Evolutionary conservation across 2,113 vertebrate genomes (phyloP), one percentile per base, ranked within the genome.

Genomic region (Aphyosemion australe): DNA sequence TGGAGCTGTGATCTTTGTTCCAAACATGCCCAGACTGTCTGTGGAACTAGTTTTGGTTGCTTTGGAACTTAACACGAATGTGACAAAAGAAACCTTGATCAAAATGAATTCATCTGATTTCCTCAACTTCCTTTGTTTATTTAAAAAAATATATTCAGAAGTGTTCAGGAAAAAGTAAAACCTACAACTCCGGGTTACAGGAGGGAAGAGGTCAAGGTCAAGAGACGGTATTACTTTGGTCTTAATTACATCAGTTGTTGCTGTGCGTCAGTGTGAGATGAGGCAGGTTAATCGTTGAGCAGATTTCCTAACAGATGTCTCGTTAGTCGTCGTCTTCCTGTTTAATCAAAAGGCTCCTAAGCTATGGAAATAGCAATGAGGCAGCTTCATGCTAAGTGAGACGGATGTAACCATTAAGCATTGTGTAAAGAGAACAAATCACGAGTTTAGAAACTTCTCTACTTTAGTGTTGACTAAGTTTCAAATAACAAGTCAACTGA

Each of bases 341-440:
- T 91, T 92, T 92, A 93, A 92, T 93, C 91, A 93, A 88, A 92
- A 72, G 60, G 45, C 79, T 70, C 76, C 80, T 90, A 90, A 91
- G 89, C 88, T 86, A 78, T 78, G 65, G 51, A 78, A 83, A 90
- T 80, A 84, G 83, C 74, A 57, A 45, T 19, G 19, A 77, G 19
- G 61, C 57, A 65, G 69, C 63, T 61, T 54, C 8, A 48, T 61
- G 60, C 72, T 72, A 68, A 82, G 75, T 85, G 65, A 84, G 72
- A 72, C 58, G 51, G 58, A 74, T 79, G 54, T 42, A 51, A 63
- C 47, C 48, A 70, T 31, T 57, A 58, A 69, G 14, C 71, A 8
- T 32, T 6, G 66, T 5, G 16, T 5, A 43, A 16, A 14, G 14
- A 43, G 45, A 18, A 8, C 15, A 9, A 15, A 16, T 46, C 26